Base-by-base conservation (phyloP, 2,888 invertebrate species). In the Monoplex corrugatus region DNA sequence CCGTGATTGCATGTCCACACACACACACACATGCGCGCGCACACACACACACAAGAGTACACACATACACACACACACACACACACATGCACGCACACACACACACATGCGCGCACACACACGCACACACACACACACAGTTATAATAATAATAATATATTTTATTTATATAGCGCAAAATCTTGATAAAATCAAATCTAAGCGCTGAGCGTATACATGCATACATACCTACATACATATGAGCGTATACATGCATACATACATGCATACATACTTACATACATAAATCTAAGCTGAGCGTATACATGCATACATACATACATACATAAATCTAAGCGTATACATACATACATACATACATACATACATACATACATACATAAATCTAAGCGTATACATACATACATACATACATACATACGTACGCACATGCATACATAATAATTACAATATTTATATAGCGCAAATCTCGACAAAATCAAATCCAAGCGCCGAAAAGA, bases 1-100 rank as follows among this genome's bases (percentile, higher is more conserved):
- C n/a, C n/a, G n/a, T n/a, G n/a, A n/a, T n/a, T n/a, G n/a, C n/a
- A n/a, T n/a, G n/a, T 23, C 16, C 78, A 40, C 23, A 28, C 78
- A 78, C 40, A 16, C 78, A 78, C 40, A 78, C 40, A 28, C 78
- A 78, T 23, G 23, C 78, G n/a, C 78, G 40, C 40, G 2, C 78
- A 19, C 40, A 40, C 78, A 40, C 78, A 40, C 78, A 8, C 3
- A 78, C 40, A 40, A 78, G 23, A 40, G 32, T 28, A 3, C 40
- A 78, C 78, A 40, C 23, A 32, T 35, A 75, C 75, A 35, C 75
- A 75, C 75, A 75, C 38, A 75, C 10, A 75, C 75, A 35, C 75
- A 75, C 75, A 68, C 28, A 68, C 16, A 68, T 23, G 13, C 16
- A 68, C 35, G 23, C 3, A 63, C 63, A 63, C 63, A 63, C 3